A percentile compares a stretch with the other conserved stretches of the same genome.
phyloP scores from a whole-genome alignment of 2,888 invertebrate genomes.

The Thumatha senex region DNA sequence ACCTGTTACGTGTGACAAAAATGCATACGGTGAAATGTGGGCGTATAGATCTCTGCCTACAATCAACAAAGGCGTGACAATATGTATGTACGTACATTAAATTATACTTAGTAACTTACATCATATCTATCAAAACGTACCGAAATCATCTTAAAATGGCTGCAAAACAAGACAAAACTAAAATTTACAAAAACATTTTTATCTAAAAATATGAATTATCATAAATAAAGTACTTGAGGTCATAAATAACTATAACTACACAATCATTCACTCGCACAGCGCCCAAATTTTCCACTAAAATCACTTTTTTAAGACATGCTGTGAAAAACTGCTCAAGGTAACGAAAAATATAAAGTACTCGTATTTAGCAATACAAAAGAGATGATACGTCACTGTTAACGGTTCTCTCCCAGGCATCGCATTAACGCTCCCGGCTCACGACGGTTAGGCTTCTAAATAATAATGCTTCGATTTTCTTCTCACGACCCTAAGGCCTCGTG shows the following conservation, averaged over 20 bases:
- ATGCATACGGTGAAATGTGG: too few species aligned
- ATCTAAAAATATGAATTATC: not conserved
- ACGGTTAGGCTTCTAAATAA: slow-evolving; percentile 20
- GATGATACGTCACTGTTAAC: slow-evolving; percentile 10
- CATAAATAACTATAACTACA: not conserved
- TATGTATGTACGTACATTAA: too few species aligned
- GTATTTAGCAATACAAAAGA: slow-evolving; percentile 3
- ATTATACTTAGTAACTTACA: too few species aligned
- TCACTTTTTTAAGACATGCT: not conserved
- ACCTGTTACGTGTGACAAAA: too few species aligned
- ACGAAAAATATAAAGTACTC: not conserved
- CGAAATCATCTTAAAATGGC: too few species aligned
- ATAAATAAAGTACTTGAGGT: not conserved
- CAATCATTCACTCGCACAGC: not conserved
- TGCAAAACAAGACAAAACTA: too few species aligned
- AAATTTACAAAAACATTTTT: not conserved
- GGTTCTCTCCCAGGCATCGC: not conserved
- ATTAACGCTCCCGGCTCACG: slow-evolving; percentile 4
- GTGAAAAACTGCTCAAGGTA: not conserved
- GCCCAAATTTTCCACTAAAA: not conserved
- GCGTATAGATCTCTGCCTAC: too few species aligned
- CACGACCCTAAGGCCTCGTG: slow-evolving; percentile 16
- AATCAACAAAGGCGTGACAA: too few species aligned
- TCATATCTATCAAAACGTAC: too few species aligned
- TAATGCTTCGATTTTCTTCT: slow-evolving; percentile 25